phyloP scores from a whole-genome alignment of 2,888 invertebrate genomes.

The Pegoplata infirma region DNA sequence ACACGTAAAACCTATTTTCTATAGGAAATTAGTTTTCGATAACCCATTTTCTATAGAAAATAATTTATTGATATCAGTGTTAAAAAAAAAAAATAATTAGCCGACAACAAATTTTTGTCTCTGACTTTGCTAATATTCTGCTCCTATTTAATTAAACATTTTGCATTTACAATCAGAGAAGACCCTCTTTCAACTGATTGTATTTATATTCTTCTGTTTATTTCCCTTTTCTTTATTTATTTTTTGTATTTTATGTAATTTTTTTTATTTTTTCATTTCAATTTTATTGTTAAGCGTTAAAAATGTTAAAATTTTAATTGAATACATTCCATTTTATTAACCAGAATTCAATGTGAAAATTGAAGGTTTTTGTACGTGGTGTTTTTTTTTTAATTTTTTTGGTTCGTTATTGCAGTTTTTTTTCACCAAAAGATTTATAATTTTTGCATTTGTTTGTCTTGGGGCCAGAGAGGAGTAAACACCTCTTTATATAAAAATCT shows the following conservation, averaged over 20 bases:
- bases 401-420: constrained; percentile 15
- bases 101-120: too few species aligned
- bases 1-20: too few species aligned
- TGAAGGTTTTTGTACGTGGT: too few species aligned
- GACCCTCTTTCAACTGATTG: constrained; percentile 35
- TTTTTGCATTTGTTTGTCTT: constrained; percentile 59
- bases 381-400: constrained; percentile 20
- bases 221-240: not conserved
- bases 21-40: too few species aligned
- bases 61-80: too few species aligned
- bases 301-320: constrained; percentile 64
- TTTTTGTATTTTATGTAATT: not conserved
- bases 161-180: constrained; percentile 31
- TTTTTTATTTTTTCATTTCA: constrained; percentile 16
- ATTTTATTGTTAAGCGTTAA: constrained; percentile 59
- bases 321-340: constrained; percentile 62
- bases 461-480: constrained; percentile 54
- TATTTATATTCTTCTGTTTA: constrained; percentile 40
- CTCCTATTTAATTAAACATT: too few species aligned
- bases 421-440: constrained; percentile 52
- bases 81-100: too few species aligned
- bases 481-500: constrained; percentile 44
- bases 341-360: constrained; percentile 30
- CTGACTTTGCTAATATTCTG: too few species aligned
- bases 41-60: too few species aligned